These are phyloP conservation scores for Siderastrea radians DNA, from an alignment of 92 coral and sea anemone species.

Conservation along the genomic window DNA sequence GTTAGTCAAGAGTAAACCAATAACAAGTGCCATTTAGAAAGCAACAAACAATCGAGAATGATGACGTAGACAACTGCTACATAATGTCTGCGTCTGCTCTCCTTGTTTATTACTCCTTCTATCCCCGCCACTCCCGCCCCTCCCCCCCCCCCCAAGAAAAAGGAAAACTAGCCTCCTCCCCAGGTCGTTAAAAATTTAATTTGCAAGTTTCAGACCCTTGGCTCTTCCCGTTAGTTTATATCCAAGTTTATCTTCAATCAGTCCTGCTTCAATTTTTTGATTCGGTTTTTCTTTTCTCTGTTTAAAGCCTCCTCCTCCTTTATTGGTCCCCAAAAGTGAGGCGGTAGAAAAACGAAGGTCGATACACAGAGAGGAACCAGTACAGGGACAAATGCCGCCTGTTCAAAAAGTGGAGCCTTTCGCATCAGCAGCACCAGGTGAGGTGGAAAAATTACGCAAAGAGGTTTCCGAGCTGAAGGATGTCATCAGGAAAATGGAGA, in stretches of 20 bases:
- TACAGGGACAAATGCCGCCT: not conserved
- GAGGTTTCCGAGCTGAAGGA: constrained; percentile 80
- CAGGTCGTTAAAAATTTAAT: too few relatives aligned
- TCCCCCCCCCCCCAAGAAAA: too few relatives aligned
- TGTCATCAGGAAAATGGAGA: constrained; percentile 70
- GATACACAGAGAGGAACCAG: constrained; percentile 14
- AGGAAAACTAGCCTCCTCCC: too few relatives aligned
- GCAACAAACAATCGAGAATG: too few relatives aligned
- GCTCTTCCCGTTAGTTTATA: too few relatives aligned
- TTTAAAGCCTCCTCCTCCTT: constrained; percentile 29
- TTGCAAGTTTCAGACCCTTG: too few relatives aligned
- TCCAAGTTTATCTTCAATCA: not conserved
- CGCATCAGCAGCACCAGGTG: constrained; percentile 42
- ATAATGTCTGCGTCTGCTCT: too few relatives aligned
- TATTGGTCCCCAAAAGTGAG: constrained; percentile 5
- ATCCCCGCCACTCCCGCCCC: too few relatives aligned
- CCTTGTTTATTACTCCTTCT: too few relatives aligned
- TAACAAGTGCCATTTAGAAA: too few relatives aligned
- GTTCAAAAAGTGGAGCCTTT: constrained; percentile 47
- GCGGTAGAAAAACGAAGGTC: constrained; percentile 43
- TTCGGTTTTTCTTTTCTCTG: not conserved
- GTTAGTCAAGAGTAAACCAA: too few relatives aligned
- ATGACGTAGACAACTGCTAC: too few relatives aligned
- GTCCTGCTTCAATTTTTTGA: not conserved
- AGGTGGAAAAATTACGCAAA: constrained; percentile 68